Evolutionary conservation across 2,113 vertebrate genomes (phyloP).

Genomic region (Charina bottae): DNA sequence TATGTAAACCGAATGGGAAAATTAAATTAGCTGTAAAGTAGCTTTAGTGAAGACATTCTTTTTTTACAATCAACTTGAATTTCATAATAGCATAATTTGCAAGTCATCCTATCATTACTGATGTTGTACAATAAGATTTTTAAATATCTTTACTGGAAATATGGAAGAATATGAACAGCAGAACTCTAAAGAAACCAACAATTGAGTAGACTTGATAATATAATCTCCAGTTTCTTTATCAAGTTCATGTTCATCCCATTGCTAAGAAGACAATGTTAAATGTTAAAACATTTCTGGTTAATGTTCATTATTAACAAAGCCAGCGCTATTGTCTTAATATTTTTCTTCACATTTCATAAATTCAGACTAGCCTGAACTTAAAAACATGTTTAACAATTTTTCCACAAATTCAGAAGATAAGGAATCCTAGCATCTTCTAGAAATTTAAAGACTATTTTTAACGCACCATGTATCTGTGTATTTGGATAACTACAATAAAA

Average conservation of each 20-base stretch:
- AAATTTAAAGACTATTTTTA: not conserved
- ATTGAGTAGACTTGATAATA: not conserved
- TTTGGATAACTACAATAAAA: not conserved
- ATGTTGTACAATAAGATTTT: not conserved
- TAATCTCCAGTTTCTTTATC: not conserved
- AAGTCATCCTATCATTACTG: not conserved
- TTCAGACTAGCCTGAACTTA: not conserved
- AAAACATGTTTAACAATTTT: not conserved
- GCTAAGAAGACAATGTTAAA: not conserved
- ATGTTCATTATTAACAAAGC: not conserved
- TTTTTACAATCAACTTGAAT: slow-evolving; percentile 39
- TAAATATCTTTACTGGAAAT: not conserved
- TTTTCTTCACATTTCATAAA: not conserved
- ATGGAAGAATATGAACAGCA: not conserved
- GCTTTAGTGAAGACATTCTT: slow-evolving; percentile 28
- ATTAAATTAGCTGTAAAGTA: slow-evolving; percentile 34
- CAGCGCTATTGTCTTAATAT: not conserved
- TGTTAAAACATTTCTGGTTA: too few species aligned
- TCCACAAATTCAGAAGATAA: not conserved
- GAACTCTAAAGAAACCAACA: not conserved
- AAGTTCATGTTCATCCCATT: not conserved
- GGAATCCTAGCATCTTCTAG: not conserved
- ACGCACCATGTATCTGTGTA: not conserved
- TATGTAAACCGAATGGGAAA: slow-evolving; percentile 30
- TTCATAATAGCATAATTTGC: slow-evolving; percentile 13